phyloP scores from a whole-genome alignment of 2,113 vertebrate species.

The Tachuris rubrigastra region DNA sequence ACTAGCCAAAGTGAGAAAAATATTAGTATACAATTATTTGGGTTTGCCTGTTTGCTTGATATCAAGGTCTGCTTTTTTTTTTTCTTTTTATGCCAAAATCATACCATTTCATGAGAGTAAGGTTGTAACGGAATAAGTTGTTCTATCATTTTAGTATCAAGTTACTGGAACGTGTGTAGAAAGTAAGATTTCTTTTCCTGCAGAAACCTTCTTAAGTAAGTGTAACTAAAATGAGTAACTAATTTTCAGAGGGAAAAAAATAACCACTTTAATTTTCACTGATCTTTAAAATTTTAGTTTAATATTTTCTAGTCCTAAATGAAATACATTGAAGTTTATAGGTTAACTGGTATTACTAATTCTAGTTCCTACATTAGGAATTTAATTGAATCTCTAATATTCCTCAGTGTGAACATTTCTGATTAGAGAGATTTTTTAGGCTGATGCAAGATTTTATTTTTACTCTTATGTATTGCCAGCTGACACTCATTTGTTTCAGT shows the following conservation, averaged over 20 bases:
- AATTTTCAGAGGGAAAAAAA: neutral
- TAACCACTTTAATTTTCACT: neutral
- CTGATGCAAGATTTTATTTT: neutral
- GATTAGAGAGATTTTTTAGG: neutral
- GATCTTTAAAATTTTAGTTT: neutral
- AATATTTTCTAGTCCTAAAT: neutral
- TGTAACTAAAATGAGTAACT: neutral
- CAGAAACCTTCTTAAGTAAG: neutral
- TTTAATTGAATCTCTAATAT: neutral
- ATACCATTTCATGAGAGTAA: neutral
- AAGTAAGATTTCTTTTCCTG: neutral
- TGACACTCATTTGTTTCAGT: neutral
- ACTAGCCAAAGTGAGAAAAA: neutral
- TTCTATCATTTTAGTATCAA: neutral
- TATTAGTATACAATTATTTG: neutral
- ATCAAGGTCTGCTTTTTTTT: neutral
- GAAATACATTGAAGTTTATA: neutral
- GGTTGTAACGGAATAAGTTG: neutral
- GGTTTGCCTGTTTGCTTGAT: neutral
- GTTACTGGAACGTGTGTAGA: neutral
- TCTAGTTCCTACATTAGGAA: neutral
- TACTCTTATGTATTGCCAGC: neutral
- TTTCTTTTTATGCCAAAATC: neutral
- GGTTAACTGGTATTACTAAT: neutral
- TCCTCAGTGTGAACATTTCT: neutral